A percentile compares a stretch with the other conserved stretches of the same genome.
Evolutionary conservation across 2,113 vertebrate species (phyloP).

Genomic region (Sapajus apella): DNA sequence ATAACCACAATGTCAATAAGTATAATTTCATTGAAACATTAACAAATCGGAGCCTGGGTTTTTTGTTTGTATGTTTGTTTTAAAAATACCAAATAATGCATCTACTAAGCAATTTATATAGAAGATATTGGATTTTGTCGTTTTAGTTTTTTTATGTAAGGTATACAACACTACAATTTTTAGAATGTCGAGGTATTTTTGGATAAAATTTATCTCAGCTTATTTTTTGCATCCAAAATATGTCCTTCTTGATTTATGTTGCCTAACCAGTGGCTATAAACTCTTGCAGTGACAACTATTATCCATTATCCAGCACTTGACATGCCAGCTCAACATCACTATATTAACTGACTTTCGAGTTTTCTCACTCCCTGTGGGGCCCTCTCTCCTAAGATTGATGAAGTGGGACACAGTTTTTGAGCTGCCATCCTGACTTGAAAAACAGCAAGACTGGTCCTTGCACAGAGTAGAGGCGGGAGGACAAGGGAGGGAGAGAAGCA

Average conservation of each 20-base stretch:
- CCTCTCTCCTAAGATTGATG: constrained; percentile 72
- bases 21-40: constrained; percentile 46
- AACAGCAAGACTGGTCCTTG: not conserved
- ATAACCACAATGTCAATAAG: constrained; percentile 20
- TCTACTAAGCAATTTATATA: not conserved
- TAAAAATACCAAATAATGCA: not conserved
- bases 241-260: not conserved
- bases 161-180: not conserved
- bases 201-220: not conserved
- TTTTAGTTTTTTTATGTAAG: constrained; percentile 14
- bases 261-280: constrained; percentile 62
- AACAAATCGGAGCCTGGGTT: not conserved
- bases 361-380: constrained; percentile 53
- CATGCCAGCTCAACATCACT: constrained; percentile 60
- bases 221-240: not conserved
- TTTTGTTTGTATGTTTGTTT: not conserved
- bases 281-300: constrained; percentile 68
- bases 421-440: constrained; percentile 34
- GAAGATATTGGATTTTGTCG: not conserved
- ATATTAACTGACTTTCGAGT: constrained; percentile 65
- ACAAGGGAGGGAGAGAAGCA: not conserved
- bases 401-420: constrained; percentile 50
- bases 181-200: not conserved
- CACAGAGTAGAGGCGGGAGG: not conserved
- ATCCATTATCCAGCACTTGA: constrained; percentile 66